Base-by-base conservation (phyloP, 2,888 invertebrate genomes). In the Zygogramma bicolorata region DNA sequence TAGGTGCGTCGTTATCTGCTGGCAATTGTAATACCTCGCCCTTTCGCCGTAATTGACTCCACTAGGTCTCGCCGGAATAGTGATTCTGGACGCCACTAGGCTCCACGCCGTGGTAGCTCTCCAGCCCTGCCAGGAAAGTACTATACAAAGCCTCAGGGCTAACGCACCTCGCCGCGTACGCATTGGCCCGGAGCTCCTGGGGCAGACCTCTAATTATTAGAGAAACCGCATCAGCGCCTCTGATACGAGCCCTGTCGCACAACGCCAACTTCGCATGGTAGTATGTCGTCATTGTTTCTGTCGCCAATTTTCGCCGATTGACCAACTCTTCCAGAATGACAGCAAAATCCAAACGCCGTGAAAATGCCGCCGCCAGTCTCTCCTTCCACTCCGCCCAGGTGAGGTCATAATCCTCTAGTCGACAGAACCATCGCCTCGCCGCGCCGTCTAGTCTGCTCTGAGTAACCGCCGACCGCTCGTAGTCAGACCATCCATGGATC, bases 341-440 rank as follows among this genome's bases (percentile, higher is more conserved):
- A 0, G 79, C 82, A 49, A 65, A 82, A 53, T 82, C 82, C 0
- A 58, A 70, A 0, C 79, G 76, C 42, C 81, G 70, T 3, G 77
- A 77, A 67, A 80, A 80, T 15, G 80, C 78, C 8, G 38, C 65
- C 42, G 27, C 42, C 7, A 79, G 46, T 2, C 38, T 68, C 3
- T 27, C 29, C 62, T 83, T 83, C 82, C 83, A 84, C 42, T 73
- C 71, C 0, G 70, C 68, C 84, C 84, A 84, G 0, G 75, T 62
- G 2, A 77, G 57, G 22, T 78, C 53, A 29, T 81, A 81, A 8
- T 71, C 58, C 5, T 71, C 70, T 27, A 71, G 31, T 10, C 62
- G 66, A 22, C 65, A 20, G 40, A 59, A 75, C 76, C 75, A 73
- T n/a, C 29, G 40, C 6, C 69, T 62, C 1, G 67, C 68, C 6